Conservation (phyloP, 2,113 vertebrate species). For the Protomyctophum bolini region DNA sequence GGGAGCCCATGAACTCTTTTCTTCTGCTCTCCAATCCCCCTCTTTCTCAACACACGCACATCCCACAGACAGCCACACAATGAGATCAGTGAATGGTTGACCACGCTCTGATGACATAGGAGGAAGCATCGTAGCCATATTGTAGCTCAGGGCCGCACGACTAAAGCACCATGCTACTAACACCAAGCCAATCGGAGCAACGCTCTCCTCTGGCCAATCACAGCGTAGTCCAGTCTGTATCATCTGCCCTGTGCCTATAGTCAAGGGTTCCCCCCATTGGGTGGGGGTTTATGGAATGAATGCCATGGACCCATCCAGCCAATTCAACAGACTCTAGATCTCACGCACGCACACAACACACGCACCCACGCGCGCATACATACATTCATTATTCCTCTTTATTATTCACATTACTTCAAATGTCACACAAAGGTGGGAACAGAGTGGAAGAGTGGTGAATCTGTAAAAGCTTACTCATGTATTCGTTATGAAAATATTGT, state of each 20-base stretch:
- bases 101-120: conserved; percentile 7
- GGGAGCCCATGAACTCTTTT: neutral
- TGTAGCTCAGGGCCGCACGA: conserved; percentile 28
- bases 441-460: conserved; percentile 27
- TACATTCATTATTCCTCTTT: conserved; percentile 24
- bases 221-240: conserved; percentile 24
- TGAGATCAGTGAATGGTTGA: conserved; percentile 28
- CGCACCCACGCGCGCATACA: neutral
- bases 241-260: conserved; percentile 53
- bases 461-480: conserved; percentile 21
- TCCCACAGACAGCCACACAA: conserved; percentile 11
- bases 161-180: conserved; percentile 25
- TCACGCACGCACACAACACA: conserved; percentile 14
- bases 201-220: conserved; percentile 28
- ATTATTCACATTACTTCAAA: conserved; percentile 48
- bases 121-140: conserved; percentile 30
- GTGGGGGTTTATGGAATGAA: conserved; percentile 56
- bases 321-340: conserved; percentile 49
- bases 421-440: conserved; percentile 52
- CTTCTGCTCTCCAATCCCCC: neutral
- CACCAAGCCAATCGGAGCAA: conserved; percentile 32
- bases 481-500: conserved; percentile 53
- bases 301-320: conserved; percentile 48
- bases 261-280: conserved; percentile 32
- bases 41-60: neutral